These are phyloP conservation scores for Nipponia nippon DNA, from an alignment of 2,113 vertebrate genomes.

Conservation along the genomic window DNA sequence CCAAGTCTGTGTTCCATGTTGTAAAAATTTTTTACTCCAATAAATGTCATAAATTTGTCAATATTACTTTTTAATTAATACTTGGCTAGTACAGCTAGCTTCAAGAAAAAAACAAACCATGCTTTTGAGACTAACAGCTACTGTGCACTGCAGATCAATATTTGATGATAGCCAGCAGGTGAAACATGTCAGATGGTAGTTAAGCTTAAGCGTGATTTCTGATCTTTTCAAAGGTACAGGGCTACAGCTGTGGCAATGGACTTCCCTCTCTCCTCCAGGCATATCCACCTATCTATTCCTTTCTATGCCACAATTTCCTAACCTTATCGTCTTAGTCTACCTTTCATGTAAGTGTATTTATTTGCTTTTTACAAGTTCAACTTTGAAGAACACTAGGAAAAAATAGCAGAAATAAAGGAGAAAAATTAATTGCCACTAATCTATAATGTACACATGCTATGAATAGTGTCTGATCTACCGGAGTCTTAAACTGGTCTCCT, in stretches of 20 bases:
- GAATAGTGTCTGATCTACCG: not conserved
- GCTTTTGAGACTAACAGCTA: not conserved
- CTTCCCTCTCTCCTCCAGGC: not conserved
- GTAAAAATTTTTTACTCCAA: not conserved
- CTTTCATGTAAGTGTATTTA: not conserved
- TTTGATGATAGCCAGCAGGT: not conserved
- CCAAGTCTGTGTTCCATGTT: not conserved
- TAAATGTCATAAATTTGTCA: not conserved
- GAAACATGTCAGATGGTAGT: not conserved
- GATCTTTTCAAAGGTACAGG: fast-evolving
- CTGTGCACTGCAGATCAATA: not conserved
- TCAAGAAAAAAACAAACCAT: not conserved
- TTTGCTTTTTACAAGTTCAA: not conserved
- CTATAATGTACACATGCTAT: fast-evolving
- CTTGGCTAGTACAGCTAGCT: not conserved
- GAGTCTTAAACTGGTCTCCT: not conserved
- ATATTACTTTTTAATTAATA: not conserved
- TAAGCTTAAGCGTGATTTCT: not conserved
- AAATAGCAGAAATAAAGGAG: not conserved
- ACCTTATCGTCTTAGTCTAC: not conserved
- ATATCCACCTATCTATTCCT: not conserved
- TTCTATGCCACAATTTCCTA: not conserved
- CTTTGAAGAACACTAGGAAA: not conserved
- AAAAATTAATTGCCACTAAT: not conserved
- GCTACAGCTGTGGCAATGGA: not conserved